These are phyloP conservation scores for Columba livia DNA, from an alignment of 2,113 vertebrate genomes.

Conservation along the genomic window DNA sequence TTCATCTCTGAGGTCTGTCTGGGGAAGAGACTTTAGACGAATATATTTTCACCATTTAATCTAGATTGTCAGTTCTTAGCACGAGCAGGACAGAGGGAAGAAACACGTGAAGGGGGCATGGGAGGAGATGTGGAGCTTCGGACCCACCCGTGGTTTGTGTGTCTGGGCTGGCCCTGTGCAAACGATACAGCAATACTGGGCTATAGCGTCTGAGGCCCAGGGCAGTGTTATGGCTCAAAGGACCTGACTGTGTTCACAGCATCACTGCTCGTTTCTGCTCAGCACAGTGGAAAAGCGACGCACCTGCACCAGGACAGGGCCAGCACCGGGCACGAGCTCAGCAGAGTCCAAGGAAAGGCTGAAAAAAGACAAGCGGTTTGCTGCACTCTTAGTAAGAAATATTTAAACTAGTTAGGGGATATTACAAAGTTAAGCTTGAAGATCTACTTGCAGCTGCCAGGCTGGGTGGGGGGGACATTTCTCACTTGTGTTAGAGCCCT, in stretches of 20 bases:
- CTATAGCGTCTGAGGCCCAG: background rate
- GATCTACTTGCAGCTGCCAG: background rate
- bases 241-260: background rate
- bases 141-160: rapidly evolving
- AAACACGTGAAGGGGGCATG: rapidly evolving
- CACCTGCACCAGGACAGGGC: background rate
- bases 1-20: background rate
- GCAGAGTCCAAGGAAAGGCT: background rate
- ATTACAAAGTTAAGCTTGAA: background rate
- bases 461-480: rapidly evolving
- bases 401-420: background rate
- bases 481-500: background rate
- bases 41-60: background rate
- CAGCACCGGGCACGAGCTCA: rapidly evolving
- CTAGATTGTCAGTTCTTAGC: background rate
- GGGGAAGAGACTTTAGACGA: background rate
- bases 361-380: rapidly evolving
- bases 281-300: background rate
- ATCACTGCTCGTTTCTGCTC: background rate
- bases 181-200: background rate
- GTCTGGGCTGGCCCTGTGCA: background rate
- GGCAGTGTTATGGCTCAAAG: background rate
- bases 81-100: background rate
- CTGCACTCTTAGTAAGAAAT: background rate
- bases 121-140: background rate